phyloP scores from a whole-genome alignment of 2,113 vertebrate genomes.

The Amia ocellicauda region DNA sequence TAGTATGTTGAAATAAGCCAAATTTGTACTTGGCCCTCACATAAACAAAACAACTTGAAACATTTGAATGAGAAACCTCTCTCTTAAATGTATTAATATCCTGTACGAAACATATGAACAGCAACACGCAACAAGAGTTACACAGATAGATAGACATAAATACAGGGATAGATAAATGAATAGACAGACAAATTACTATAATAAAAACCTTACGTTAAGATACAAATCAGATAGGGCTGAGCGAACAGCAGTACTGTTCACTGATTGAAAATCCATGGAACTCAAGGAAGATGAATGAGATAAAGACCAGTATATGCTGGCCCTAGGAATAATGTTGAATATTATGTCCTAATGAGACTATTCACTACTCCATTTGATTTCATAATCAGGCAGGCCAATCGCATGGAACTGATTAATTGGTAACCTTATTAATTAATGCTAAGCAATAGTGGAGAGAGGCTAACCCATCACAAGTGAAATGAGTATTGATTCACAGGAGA shows the following conservation, averaged over 20 bases:
- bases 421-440: conserved; percentile 45
- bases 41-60: no score
- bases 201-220: neutral
- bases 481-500: conserved; percentile 38
- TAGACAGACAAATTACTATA: no score
- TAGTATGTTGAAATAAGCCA: no score
- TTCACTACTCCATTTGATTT: conserved; percentile 44
- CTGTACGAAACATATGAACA: no score
- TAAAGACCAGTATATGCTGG: neutral
- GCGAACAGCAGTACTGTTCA: neutral
- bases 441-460: conserved; percentile 15
- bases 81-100: no score
- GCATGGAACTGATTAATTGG: conserved; percentile 49
- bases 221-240: conserved; percentile 1
- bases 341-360: conserved; percentile 43
- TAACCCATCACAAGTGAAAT: conserved; percentile 41
- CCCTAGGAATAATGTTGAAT: conserved; percentile 4
- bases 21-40: no score
- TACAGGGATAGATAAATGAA: no score
- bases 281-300: neutral
- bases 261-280: neutral
- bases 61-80: no score
- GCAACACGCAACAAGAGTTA: no score
- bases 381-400: conserved; percentile 43
- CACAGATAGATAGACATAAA: no score